Percentiles rank a stretch among this genome's conserved stretches.
Evolutionary conservation across 2,888 invertebrate species (phyloP).

Genomic region (Leptura quadrifasciata): DNA sequence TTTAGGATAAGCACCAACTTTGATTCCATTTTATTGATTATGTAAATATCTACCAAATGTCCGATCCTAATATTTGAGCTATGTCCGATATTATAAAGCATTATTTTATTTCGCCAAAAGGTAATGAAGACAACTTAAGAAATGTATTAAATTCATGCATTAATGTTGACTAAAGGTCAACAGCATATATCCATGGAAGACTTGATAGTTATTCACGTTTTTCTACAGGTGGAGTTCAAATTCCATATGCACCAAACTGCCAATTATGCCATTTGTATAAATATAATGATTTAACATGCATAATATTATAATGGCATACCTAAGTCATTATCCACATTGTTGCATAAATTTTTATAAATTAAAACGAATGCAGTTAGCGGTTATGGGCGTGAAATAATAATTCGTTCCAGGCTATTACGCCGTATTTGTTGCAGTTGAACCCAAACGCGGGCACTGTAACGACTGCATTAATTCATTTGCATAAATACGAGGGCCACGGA

Average conservation of each 20-base stretch:
- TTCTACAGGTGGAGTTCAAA: background rate
- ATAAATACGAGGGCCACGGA: conserved; percentile 3
- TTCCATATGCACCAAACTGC: conserved; percentile 2
- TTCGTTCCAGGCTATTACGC: conserved; percentile 26
- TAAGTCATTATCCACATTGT: conserved; percentile 33
- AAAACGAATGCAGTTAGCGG: conserved; percentile 32
- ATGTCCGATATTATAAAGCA: too few relatives aligned
- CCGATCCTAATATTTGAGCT: too few relatives aligned
- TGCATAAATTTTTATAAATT: conserved; percentile 33
- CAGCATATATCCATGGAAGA: too few relatives aligned
- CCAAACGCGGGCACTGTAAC: background rate
- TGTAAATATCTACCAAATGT: too few relatives aligned
- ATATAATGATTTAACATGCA: conserved; percentile 28
- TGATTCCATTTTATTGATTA: too few relatives aligned
- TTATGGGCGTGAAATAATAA: conserved; percentile 36
- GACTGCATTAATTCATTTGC: conserved; percentile 3
- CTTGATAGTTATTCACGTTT: background rate
- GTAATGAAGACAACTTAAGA: too few relatives aligned
- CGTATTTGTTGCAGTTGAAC: conserved; percentile 13
- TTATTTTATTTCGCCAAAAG: too few relatives aligned
- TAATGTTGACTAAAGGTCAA: too few relatives aligned
- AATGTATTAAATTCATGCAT: too few relatives aligned
- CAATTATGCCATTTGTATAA: conserved; percentile 15
- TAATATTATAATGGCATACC: conserved; percentile 30
- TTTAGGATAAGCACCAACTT: too few relatives aligned